A percentile compares a stretch with the other conserved stretches of the same genome.
phyloP scores from a whole-genome alignment of 53 echinoderm and acorn worm genomes.

The Arbacia lixula region DNA sequence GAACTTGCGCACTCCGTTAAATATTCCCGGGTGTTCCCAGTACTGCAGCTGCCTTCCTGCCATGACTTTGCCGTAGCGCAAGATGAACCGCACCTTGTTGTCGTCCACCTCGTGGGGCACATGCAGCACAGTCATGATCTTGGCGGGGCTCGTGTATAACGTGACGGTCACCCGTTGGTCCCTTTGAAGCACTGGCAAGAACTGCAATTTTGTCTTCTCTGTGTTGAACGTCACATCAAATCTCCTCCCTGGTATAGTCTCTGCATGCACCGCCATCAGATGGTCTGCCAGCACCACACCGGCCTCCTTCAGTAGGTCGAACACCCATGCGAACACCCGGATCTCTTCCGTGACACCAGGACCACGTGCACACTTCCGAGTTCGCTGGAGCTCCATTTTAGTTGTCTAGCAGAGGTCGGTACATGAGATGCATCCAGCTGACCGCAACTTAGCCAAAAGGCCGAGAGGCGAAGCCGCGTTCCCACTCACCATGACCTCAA shows the following conservation, averaged over 20 bases:
- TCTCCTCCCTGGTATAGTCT: conserved; percentile 21
- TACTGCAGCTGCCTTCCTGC: conserved; percentile 19
- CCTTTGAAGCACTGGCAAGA: neutral
- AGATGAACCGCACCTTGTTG: no score
- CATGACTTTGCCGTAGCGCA: conserved; percentile 42
- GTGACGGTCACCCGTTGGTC: neutral
- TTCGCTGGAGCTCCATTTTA: conserved; percentile 6
- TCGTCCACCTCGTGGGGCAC: conserved; percentile 46
- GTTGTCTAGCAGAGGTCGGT: no score
- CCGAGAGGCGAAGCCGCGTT: neutral
- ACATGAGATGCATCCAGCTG: no score
- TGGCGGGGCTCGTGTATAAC: neutral
- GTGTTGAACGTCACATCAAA: conserved; percentile 52
- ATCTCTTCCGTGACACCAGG: neutral
- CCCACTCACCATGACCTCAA: conserved; percentile 88
- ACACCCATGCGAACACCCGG: no score
- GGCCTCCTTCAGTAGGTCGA: conserved; percentile 1
- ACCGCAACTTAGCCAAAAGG: no score
- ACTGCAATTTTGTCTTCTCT: neutral
- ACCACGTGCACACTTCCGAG: neutral
- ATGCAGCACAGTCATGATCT: conserved; percentile 46
- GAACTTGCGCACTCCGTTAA: conserved; percentile 1
- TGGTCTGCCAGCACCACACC: conserved; percentile 24
- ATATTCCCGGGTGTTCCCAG: neutral
- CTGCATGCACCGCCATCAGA: conserved; percentile 59